Percentiles rank a stretch among this genome's conserved stretches.
phyloP scores from a whole-genome alignment of 2,797 vertebrate species.

The Smutsia temminckii region DNA sequence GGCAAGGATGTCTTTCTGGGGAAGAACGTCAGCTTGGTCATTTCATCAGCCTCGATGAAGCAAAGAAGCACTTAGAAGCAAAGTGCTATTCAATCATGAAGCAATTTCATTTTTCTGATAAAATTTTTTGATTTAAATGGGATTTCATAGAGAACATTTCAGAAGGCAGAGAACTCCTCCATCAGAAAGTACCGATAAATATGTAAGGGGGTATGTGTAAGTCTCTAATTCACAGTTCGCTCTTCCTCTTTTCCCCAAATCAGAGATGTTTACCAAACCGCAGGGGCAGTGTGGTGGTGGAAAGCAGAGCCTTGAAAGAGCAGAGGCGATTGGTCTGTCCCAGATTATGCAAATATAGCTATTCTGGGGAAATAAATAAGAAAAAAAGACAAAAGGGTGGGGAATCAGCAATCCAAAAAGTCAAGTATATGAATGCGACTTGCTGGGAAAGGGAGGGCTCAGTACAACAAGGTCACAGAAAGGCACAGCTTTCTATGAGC shows the following conservation, averaged over 20 bases:
- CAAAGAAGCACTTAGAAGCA: constrained; percentile 51
- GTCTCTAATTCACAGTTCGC: constrained; percentile 57
- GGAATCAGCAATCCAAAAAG: not conserved
- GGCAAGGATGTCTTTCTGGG: constrained; percentile 87
- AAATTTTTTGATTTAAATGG: constrained; percentile 71
- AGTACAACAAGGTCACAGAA: constrained; percentile 39
- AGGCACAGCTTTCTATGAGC: constrained; percentile 23
- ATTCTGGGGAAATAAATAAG: not conserved
- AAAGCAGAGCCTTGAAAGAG: constrained; percentile 23
- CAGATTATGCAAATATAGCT: constrained; percentile 54
- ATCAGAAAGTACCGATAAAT: constrained; percentile 47
- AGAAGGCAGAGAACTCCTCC: constrained; percentile 50
- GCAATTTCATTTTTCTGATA: constrained; percentile 73
- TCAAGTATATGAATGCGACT: not conserved
- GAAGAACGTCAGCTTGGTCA: constrained; percentile 49
- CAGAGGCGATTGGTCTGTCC: not conserved
- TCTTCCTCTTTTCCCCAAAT: not conserved
- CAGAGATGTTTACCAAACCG: constrained; percentile 52
- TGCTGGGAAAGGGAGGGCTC: constrained; percentile 13
- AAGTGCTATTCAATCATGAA: constrained; percentile 75
- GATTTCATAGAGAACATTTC: constrained; percentile 71
- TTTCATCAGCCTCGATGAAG: constrained; percentile 74
- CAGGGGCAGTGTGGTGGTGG: not conserved
- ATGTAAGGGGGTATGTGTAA: constrained; percentile 1
- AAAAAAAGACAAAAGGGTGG: constrained; percentile 50